Evolutionary conservation across 2,113 vertebrate genomes (phyloP).

Genomic region (Cyprinodon variegatus): DNA sequence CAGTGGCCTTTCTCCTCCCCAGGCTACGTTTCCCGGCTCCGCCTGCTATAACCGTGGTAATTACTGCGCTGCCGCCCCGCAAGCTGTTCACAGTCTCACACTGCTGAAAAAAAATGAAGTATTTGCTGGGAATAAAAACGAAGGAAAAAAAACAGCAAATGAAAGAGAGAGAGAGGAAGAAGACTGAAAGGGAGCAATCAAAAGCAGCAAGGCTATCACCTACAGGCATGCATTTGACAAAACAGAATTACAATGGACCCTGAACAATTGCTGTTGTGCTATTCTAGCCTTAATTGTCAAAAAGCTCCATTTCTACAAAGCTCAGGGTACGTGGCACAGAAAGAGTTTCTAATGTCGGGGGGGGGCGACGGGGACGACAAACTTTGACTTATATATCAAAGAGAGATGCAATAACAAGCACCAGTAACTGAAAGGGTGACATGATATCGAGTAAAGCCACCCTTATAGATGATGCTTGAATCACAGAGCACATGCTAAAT

Average conservation of each 20-base stretch:
- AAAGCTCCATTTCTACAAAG: slow-evolving; percentile 21
- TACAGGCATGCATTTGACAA: slow-evolving; percentile 33
- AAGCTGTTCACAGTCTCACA: slow-evolving; percentile 75
- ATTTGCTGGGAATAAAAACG: slow-evolving; percentile 29
- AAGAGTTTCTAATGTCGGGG: no score
- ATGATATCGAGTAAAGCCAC: slow-evolving; percentile 21
- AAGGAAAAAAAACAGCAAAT: slow-evolving; percentile 22
- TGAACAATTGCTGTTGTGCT: slow-evolving; percentile 37
- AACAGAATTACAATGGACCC: slow-evolving; percentile 37
- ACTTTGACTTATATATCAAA: slow-evolving; percentile 28
- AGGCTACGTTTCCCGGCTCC: slow-evolving; percentile 71
- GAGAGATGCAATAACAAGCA: slow-evolving; percentile 22
- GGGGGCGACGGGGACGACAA: background rate
- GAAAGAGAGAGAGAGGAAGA: slow-evolving; percentile 15
- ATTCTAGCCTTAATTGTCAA: slow-evolving; percentile 56
- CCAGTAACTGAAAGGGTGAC: slow-evolving; percentile 31
- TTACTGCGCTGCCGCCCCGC: slow-evolving; percentile 73
- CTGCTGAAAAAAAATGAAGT: slow-evolving; percentile 53
- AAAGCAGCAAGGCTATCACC: slow-evolving; percentile 50
- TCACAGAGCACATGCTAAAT: slow-evolving; percentile 28
- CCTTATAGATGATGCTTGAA: slow-evolving; percentile 34
- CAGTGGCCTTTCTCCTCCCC: slow-evolving; percentile 73
- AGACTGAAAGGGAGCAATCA: slow-evolving; percentile 50
- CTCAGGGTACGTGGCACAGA: slow-evolving; percentile 5
- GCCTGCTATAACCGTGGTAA: slow-evolving; percentile 79